Conservation (phyloP, 1,140 invertebrate genomes). For the Zaprionus nigranus region DNA sequence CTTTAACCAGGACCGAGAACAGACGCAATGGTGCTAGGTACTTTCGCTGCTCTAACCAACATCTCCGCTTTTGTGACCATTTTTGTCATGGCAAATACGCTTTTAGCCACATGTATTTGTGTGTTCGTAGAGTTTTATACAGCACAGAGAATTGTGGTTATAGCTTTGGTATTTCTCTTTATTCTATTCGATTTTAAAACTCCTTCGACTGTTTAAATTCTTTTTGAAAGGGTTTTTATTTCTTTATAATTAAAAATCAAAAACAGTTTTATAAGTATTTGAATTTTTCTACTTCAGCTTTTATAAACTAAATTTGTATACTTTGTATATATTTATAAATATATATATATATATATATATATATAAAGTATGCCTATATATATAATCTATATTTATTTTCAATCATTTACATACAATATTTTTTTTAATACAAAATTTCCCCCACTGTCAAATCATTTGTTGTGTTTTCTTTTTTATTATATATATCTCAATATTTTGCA, state of each 20-base stretch:
- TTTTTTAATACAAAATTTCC: background rate
- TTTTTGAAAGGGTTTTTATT: too few relatives aligned
- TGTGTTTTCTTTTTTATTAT: background rate
- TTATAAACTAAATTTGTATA: background rate
- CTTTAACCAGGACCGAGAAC: conserved; percentile 30
- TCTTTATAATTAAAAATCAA: background rate
- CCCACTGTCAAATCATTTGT: background rate
- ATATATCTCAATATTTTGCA: background rate
- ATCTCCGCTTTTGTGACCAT: conserved; percentile 27
- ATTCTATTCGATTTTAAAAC: background rate
- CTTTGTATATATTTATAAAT: too few relatives aligned
- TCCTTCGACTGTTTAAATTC: background rate
- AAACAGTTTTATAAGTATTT: background rate
- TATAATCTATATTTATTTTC: too few relatives aligned
- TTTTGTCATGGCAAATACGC: conserved; percentile 39
- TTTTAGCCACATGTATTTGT: conserved; percentile 35
- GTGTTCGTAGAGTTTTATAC: background rate
- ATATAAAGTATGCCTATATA: too few relatives aligned
- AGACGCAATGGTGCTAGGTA: background rate
- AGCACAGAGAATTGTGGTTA: background rate
- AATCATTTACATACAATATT: too few relatives aligned
- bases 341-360: too few relatives aligned
- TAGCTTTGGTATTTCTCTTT: background rate
- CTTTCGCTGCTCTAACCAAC: too few relatives aligned
- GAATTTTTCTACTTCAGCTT: background rate